Base-by-base conservation (phyloP, 2,888 invertebrate species). In the Mesodorylaimus sp. region DNA sequence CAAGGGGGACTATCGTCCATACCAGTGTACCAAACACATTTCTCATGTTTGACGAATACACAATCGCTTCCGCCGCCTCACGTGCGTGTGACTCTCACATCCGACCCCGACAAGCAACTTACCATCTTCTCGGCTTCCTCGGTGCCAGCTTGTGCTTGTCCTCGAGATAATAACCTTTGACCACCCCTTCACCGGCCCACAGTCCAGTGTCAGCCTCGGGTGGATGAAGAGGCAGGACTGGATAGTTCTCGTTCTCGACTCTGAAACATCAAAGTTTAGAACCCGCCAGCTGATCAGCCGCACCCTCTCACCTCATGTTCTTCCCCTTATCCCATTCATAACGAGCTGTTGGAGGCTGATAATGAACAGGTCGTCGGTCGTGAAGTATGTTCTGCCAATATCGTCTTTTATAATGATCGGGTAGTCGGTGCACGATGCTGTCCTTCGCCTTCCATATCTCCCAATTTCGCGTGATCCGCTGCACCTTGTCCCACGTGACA, bases 151-250 rank as follows among this genome's bases (percentile, higher is more conserved):
- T 53, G 29, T 42, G 24, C 2, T 39, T 26, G 28, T 32, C 41
- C 29, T 36, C 25, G 29, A 50, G 42, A 13, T 38, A 75, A 62
- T 81, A 84, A 45, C 89, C 95, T 73, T 85, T 81, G 24, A 97
- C 72, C 0, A 95, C 76, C 29, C 80, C 86, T 73, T 97, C 97
- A 7, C 95, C 95, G 54, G 91, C 95, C 93, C 93, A 95, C 55
- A 97, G 73, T 29, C 91, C 91, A 42, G 77, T 62, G 65, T 91
- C 73, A 50, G 80, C 73, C 70, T 93, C 85, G 37, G 75, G 72
- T 0, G 91, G 83, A 65, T 77, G 80, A 55, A 77, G 62, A 1
- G 81, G 83, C 28, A 93, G 68, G 27, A 59, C 55, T 10, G 51
- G 48, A 23, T 43, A 32, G 16, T 51, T 2, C 39, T 52, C 52